Conservation (phyloP, 2,888 invertebrate species). For the Ariolimax columbianus region DNA sequence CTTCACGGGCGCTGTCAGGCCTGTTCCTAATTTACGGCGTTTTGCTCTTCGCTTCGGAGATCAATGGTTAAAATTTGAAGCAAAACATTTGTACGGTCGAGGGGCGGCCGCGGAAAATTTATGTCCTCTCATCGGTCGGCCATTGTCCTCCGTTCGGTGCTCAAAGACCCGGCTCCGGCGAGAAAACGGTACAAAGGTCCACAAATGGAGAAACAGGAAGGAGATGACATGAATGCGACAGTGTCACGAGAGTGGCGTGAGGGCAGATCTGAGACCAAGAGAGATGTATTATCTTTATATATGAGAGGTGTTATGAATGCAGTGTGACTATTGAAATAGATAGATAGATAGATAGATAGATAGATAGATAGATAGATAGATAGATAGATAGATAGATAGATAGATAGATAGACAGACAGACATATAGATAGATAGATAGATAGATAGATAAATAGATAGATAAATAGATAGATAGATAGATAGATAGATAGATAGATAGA, state of each 20-base stretch:
- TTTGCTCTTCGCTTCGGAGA: constrained; percentile 44
- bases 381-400: constrained; percentile 10
- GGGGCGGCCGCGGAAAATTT: constrained; percentile 43
- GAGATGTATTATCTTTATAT: not conserved
- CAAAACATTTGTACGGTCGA: constrained; percentile 51
- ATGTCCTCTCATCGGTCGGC: constrained; percentile 42
- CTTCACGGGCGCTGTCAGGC: constrained; percentile 42
- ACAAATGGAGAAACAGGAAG: constrained; percentile 22
- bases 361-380: constrained; percentile 8
- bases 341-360: constrained; percentile 5
- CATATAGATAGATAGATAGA: no score
- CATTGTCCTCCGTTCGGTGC: constrained; percentile 16
- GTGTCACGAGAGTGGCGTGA: not conserved
- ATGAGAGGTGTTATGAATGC: not conserved
- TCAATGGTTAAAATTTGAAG: constrained; percentile 50
- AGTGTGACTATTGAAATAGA: not conserved
- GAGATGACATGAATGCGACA: constrained; percentile 15
- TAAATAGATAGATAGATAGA: no score
- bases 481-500: not conserved
- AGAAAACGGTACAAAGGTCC: constrained; percentile 4
- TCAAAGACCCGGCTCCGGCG: not conserved
- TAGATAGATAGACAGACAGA: constrained; percentile 10
- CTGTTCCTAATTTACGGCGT: constrained; percentile 47
- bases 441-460: no score
- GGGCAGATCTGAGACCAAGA: not conserved